These are phyloP conservation scores for Coregonus suidteri DNA, from an alignment of 2,797 vertebrate genomes.

Conservation along the genomic window DNA sequence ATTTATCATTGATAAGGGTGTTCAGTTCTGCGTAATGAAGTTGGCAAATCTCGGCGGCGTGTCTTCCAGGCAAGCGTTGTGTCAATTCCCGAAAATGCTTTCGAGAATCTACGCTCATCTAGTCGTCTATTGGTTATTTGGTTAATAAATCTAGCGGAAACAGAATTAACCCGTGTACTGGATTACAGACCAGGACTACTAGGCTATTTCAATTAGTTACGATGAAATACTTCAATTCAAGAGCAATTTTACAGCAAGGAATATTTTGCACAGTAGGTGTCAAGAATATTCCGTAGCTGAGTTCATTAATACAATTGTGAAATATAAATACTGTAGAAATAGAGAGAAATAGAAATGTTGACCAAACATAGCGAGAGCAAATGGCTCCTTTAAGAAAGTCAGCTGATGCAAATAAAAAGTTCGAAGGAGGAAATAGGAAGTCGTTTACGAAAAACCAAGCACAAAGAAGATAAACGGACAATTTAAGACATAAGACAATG, in stretches of 20 bases:
- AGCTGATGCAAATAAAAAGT: slow-evolving; percentile 46
- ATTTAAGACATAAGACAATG: slow-evolving; percentile 53
- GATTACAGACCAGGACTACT: no score
- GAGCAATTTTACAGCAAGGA: no score
- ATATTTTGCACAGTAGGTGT: no score
- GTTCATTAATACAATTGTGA: no score
- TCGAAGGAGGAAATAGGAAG: slow-evolving; percentile 74
- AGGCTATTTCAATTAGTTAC: no score
- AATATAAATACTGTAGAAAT: slow-evolving; percentile 4
- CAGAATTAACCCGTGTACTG: no score
- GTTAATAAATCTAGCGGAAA: no score
- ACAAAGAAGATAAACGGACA: slow-evolving; percentile 49
- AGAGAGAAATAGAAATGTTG: neutral
- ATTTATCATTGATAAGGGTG: neutral
- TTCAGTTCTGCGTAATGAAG: neutral
- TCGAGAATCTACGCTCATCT: neutral
- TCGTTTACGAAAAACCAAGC: slow-evolving; percentile 40
- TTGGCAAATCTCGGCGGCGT: neutral
- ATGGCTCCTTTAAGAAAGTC: slow-evolving; percentile 67
- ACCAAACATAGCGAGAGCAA: no score
- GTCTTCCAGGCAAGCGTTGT: neutral
- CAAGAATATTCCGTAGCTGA: no score
- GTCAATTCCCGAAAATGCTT: neutral
- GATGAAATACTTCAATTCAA: no score
- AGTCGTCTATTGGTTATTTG: no score